A percentile compares a stretch with the other conserved stretches of the same genome.
phyloP scores from a whole-genome alignment of 1,140 invertebrate species.

The Neodiprion fabricii region DNA sequence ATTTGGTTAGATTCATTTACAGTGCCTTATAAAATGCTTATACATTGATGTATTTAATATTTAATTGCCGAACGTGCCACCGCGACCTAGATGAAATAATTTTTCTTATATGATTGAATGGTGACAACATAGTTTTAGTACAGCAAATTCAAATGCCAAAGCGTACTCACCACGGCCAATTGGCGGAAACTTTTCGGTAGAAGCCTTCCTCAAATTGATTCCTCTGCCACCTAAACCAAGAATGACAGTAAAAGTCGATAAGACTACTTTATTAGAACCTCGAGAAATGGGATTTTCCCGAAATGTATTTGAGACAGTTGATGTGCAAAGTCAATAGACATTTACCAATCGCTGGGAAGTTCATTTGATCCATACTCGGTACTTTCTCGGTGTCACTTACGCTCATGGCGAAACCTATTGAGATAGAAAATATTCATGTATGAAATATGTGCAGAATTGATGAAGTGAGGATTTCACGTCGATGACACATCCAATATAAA shows the following conservation, averaged over 20 bases:
- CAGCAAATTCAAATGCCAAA: too few species aligned
- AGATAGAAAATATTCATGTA: neutral
- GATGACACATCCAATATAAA: neutral
- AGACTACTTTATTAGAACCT: neutral
- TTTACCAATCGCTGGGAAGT: slow-evolving; percentile 2
- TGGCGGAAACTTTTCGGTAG: neutral
- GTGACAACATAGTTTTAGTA: too few species aligned
- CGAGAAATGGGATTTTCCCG: neutral
- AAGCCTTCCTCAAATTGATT: neutral
- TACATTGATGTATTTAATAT: too few species aligned
- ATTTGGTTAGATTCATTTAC: too few species aligned
- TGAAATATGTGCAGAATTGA: neutral
- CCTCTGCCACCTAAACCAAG: neutral
- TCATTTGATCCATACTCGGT: neutral
- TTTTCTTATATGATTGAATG: too few species aligned
- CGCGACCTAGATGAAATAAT: too few species aligned
- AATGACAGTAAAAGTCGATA: neutral
- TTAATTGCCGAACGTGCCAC: too few species aligned
- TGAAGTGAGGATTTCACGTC: neutral
- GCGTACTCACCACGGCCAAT: neutral
- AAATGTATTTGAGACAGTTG: neutral
- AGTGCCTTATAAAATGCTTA: too few species aligned
- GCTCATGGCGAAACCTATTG: neutral
- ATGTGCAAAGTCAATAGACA: neutral
- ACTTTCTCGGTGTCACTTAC: neutral